A percentile compares a stretch with the other conserved stretches of the same genome.
These are phyloP conservation scores for Falco concolor DNA, from an alignment of 2,797 vertebrate genomes.

Conservation along the genomic window DNA sequence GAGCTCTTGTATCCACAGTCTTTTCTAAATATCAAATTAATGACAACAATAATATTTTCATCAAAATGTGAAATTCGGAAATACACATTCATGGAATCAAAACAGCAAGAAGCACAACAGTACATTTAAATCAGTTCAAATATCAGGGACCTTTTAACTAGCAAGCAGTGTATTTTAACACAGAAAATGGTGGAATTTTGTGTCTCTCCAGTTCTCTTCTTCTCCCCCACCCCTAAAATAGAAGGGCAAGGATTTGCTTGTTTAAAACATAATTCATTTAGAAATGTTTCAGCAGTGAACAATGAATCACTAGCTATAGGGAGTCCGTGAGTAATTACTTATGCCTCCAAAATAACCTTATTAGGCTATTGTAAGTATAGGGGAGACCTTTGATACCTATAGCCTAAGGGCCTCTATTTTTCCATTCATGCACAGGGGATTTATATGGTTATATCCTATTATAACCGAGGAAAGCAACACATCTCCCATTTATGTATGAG, in stretches of 20 bases:
- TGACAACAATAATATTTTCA: conserved; percentile 61
- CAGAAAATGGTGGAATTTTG: neutral
- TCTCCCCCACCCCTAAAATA: neutral
- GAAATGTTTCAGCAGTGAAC: conserved; percentile 33
- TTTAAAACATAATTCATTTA: conserved; percentile 54
- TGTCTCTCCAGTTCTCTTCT: neutral
- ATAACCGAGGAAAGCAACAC: conserved; percentile 42
- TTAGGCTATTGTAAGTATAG: conserved; percentile 49
- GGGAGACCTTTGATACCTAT: conserved; percentile 46
- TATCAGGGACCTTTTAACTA: neutral
- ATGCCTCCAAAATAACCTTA: conserved; percentile 56
- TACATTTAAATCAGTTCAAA: neutral
- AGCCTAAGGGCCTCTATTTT: conserved; percentile 41
- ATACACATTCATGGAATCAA: neutral
- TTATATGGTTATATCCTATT: conserved; percentile 47
- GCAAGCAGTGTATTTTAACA: neutral
- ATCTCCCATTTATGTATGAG: conserved; percentile 45
- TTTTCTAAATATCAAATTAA: conserved; percentile 67
- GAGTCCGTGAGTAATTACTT: conserved; percentile 38
- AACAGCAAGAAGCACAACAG: neutral
- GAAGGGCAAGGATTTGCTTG: conserved; percentile 37
- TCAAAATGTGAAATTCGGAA: conserved; percentile 31
- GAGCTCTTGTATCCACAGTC: conserved; percentile 53
- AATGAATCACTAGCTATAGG: conserved; percentile 41
- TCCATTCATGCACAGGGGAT: conserved; percentile 43